Conservation (phyloP, 2,113 vertebrate species). For the Myotis davidii region DNA sequence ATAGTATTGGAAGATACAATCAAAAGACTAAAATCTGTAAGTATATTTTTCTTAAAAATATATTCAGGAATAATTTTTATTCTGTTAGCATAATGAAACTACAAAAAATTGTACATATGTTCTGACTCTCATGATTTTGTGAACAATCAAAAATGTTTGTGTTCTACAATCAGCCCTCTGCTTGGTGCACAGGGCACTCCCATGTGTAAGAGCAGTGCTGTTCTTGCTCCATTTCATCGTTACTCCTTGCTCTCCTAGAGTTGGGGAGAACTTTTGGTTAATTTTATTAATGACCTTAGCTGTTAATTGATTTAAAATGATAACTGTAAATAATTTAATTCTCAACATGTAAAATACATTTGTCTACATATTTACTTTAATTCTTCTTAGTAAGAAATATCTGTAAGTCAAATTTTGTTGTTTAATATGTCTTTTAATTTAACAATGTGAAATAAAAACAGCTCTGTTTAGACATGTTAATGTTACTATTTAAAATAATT, state of each 20-base stretch:
- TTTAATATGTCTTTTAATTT: conserved; percentile 35
- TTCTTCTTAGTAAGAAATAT: conserved; percentile 29
- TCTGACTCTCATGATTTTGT: neutral
- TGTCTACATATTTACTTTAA: conserved; percentile 41
- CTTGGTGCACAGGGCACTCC: neutral
- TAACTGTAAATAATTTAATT: conserved; percentile 12
- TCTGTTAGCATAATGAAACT: neutral
- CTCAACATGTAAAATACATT: neutral
- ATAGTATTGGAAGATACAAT: conserved; percentile 80
- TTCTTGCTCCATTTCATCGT: neutral
- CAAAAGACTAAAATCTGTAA: conserved; percentile 82
- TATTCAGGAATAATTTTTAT: conserved; percentile 24
- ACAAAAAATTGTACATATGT: neutral
- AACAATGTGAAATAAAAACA: conserved; percentile 31
- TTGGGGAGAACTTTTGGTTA: neutral
- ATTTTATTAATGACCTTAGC: conserved; percentile 20
- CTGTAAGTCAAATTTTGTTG: conserved; percentile 29
- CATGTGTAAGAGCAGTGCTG: neutral
- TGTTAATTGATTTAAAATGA: conserved; percentile 48
- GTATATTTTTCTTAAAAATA: conserved; percentile 63
- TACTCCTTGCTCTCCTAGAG: neutral
- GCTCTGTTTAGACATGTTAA: conserved; percentile 12
- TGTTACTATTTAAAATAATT: conserved; percentile 45
- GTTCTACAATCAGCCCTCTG: neutral
- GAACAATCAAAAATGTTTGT: neutral